These are phyloP conservation scores for Trilocha varians DNA, from an alignment of 2,888 invertebrate genomes.

Conservation along the genomic window DNA sequence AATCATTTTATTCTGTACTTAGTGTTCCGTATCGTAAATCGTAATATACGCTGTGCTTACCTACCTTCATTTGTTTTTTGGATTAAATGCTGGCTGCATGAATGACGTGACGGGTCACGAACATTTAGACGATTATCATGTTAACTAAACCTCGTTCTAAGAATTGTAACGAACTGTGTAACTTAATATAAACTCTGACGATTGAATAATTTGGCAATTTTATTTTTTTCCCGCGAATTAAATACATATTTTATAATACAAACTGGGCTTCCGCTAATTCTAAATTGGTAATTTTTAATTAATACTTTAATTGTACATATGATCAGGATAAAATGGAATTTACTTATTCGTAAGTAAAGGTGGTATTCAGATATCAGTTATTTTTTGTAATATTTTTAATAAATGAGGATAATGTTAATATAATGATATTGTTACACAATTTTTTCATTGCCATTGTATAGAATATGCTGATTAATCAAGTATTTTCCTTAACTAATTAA, in stretches of 20 bases:
- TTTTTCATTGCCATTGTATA: too few relatives aligned
- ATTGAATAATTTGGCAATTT: neutral
- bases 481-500: too few relatives aligned
- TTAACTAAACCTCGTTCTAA: neutral
- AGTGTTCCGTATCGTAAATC: constrained; percentile 61
- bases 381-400: too few relatives aligned
- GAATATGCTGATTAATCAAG: too few relatives aligned
- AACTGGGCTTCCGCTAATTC: neutral
- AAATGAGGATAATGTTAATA: too few relatives aligned
- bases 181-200: neutral
- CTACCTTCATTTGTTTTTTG: constrained; percentile 21
- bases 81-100: constrained; percentile 9
- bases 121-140: constrained; percentile 10
- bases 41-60: constrained; percentile 41
- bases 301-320: too few relatives aligned
- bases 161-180: neutral
- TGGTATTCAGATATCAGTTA: too few relatives aligned
- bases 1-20: constrained; percentile 47
- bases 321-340: too few relatives aligned
- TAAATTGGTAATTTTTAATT: neutral
- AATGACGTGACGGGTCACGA: constrained; percentile 7
- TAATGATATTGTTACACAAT: too few relatives aligned
- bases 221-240: constrained; percentile 1
- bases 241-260: neutral
- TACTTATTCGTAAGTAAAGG: too few relatives aligned